phyloP scores from a whole-genome alignment of 2,797 vertebrate genomes.

The Harpagifer antarcticus region DNA sequence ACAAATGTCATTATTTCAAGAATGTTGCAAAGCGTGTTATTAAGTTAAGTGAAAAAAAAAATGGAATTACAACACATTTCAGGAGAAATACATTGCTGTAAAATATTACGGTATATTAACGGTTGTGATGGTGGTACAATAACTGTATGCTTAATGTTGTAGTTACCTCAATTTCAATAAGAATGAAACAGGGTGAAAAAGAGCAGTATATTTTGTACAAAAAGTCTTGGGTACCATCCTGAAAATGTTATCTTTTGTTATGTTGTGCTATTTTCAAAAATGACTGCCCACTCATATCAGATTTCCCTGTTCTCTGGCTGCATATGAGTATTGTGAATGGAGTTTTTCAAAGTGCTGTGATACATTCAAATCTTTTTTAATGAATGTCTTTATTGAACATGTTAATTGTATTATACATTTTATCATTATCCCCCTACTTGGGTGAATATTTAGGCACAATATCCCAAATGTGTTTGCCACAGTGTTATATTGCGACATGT shows the following conservation, averaged over 20 bases:
- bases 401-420: conserved; percentile 14
- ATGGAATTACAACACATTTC: conserved; percentile 42
- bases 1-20: conserved; percentile 33
- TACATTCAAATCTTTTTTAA: background rate
- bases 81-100: conserved; percentile 45
- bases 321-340: conserved; percentile 41
- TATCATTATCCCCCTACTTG: background rate
- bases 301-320: conserved; percentile 23
- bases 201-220: conserved; percentile 50
- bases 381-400: background rate
- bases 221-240: conserved; percentile 41
- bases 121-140: conserved; percentile 48
- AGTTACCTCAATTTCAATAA: conserved; percentile 57
- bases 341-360: conserved; percentile 30
- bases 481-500: conserved; percentile 15
- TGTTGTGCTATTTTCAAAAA: background rate
- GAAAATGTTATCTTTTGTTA: conserved; percentile 8
- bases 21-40: conserved; percentile 9
- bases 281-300: conserved; percentile 13
- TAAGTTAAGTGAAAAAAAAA: conserved; percentile 6
- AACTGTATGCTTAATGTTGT: conserved; percentile 57
- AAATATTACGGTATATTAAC: conserved; percentile 43
- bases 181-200: conserved; percentile 35
- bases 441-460: conserved; percentile 15
- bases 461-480: background rate